Conservation (phyloP, 2,888 invertebrate genomes). For the Chloromyia formosa region DNA sequence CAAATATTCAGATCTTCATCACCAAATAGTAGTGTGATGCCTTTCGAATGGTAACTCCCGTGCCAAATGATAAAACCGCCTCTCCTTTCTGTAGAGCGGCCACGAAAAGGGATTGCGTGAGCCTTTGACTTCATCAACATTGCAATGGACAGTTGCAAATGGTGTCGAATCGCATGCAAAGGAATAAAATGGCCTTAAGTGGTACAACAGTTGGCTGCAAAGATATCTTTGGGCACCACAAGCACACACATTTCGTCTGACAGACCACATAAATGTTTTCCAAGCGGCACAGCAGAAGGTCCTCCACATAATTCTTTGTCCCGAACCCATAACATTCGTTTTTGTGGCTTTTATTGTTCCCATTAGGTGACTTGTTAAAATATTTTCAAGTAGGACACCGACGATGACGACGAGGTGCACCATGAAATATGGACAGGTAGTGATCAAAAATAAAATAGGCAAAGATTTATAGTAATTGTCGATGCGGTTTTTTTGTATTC, state of each 20-base stretch:
- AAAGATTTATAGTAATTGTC: slow-evolving; percentile 13
- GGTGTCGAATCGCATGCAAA: slow-evolving; percentile 43
- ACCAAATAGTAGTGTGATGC: no score
- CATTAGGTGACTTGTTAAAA: slow-evolving; percentile 33
- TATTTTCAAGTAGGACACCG: slow-evolving; percentile 29
- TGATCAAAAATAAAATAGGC: slow-evolving; percentile 1
- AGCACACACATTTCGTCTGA: slow-evolving; percentile 37
- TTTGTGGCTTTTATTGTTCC: slow-evolving; percentile 16
- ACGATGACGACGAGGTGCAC: neutral
- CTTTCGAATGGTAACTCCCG: neutral
- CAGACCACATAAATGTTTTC: slow-evolving; percentile 39
- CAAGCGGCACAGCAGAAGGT: slow-evolving; percentile 32
- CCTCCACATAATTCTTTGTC: slow-evolving; percentile 16
- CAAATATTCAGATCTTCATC: no score
- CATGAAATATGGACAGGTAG: slow-evolving; percentile 7
- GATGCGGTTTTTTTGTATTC: neutral
- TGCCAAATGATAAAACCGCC: neutral
- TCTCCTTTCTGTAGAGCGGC: neutral
- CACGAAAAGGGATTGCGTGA: slow-evolving; percentile 25
- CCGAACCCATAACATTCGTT: slow-evolving; percentile 18
- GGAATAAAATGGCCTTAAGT: slow-evolving; percentile 40
- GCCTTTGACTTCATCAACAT: neutral
- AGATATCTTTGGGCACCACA: slow-evolving; percentile 17
- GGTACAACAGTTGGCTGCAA: slow-evolving; percentile 39
- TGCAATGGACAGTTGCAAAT: slow-evolving; percentile 35